Base-by-base conservation (phyloP, 2,888 invertebrate species). In the Sabatieria punctata region DNA sequence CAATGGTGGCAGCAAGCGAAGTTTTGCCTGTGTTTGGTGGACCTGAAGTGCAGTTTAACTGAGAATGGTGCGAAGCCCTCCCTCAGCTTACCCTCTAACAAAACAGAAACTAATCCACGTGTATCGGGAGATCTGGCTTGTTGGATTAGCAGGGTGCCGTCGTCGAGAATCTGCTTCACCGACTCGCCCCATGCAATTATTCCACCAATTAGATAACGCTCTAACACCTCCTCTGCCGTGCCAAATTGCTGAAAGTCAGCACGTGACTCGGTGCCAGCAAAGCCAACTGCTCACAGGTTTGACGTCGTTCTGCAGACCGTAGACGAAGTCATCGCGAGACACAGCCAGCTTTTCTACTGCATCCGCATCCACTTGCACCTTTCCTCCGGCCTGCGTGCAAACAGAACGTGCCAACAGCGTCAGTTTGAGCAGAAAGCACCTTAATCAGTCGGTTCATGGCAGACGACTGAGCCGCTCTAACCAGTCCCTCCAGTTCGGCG, bases 11-110 rank as follows among this genome's bases (percentile, higher is more conserved):
- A 8, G 95, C 97, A 49, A 97, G 69, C 0, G 93, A 91, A 0
- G 93, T 89, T 72, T 95, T 97, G 41, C 97, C 97, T 48, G 88
- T 78, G 68, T 88, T 88, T 0, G 93, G 89, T 15, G 91, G 82
- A 1, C 93, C 71, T 71, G 44, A 49, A 53, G 45, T n/a, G n/a
- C n/a, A n/a, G n/a, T n/a, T n/a, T n/a, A n/a, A n/a, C n/a, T n/a
- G n/a, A n/a, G n/a, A n/a, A n/a, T n/a, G n/a, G n/a, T n/a, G n/a
- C n/a, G n/a, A n/a, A n/a, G n/a, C n/a, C n/a, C n/a, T n/a, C n/a
- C n/a, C n/a, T n/a, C n/a, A n/a, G n/a, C n/a, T n/a, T n/a, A 53
- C 61, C 95, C 69, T 93, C 88, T 50, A 97, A 70, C 8, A 97
- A 73, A 18, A 93, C 83, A 2, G 88, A 85, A 6, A 93, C 89